Evolutionary conservation across 2,797 vertebrate species (phyloP).

Genomic region (Cygnus olor): DNA sequence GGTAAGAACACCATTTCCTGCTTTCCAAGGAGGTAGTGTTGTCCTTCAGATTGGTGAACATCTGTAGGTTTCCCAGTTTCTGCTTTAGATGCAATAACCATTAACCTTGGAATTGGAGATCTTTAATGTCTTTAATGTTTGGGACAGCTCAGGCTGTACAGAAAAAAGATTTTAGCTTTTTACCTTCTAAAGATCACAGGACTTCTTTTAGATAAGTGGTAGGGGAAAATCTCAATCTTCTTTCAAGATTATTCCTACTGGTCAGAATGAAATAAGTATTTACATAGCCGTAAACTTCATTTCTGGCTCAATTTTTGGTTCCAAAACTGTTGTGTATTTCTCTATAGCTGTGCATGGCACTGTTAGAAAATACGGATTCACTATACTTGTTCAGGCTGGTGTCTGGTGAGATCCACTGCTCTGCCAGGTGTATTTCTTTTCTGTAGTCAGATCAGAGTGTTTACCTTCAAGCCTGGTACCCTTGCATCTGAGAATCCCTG

Average conservation of each 20-base stretch:
- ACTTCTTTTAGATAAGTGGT: neutral
- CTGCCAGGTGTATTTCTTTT: neutral
- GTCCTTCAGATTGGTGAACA: neutral
- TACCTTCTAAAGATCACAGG: neutral
- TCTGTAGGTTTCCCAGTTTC: neutral
- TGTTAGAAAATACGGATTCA: neutral
- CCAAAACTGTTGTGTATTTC: neutral
- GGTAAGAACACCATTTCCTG: slow-evolving; percentile 75
- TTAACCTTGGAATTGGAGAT: neutral
- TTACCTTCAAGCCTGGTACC: neutral
- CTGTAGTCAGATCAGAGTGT: neutral
- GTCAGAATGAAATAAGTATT: neutral
- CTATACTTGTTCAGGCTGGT: neutral
- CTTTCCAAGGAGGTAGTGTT: neutral
- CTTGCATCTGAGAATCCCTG: neutral
- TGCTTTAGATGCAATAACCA: neutral
- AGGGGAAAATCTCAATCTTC: neutral
- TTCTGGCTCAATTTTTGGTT: neutral
- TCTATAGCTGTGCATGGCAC: neutral
- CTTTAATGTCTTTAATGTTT: neutral
- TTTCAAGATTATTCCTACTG: neutral
- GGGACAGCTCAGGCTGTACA: neutral
- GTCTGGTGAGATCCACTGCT: neutral
- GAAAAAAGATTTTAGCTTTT: neutral
- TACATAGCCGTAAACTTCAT: neutral